Evolutionary conservation across 2,797 vertebrate species (phyloP), one percentile per base, ranked within the genome.

Genomic region (Acomys russatus): DNA sequence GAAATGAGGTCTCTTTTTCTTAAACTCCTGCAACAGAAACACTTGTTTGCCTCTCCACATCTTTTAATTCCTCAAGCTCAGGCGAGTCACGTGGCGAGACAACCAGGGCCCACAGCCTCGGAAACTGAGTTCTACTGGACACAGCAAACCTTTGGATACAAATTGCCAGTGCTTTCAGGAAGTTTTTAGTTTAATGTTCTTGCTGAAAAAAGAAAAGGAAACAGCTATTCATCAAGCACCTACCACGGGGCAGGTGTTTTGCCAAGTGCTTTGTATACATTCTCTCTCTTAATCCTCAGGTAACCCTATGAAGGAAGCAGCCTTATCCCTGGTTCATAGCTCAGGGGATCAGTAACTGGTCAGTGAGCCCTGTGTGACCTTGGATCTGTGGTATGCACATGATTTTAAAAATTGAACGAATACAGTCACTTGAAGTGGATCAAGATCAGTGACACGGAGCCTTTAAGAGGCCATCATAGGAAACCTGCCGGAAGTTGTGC

Each of bases 281-380:
- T 97, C 25, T 97, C 90, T 92, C 88, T 80, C 95, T 80, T 98
- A 97, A 98, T 97, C 97, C 96, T 91, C 93, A 54, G 5, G 96
- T 95, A 96, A 97, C 97, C 64, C 70, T 94, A 77, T 96, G 96
- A 97, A 96, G 96, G 97, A 97, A 79, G 91, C 92, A 91, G 61
- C 94, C 94, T 97, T 97, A 97, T 96, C 96, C 96, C 85, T 66
- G 92, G 94, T 96, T 96, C 97, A 94, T 94, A 95, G 94, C 89
- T 84, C 88, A 87, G 54, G 59, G 20, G 96, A 96, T 97, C 95
- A 97, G 79, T 59, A 94, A 82, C 86, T 74, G 76, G 94, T 96
- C 96, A 94, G 59, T 33, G 56, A 90, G 38, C 86, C 91, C 61
- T 61, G 70, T 49, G 23, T 70, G 92, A 97, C 93, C 79, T 87